Evolutionary conservation across 2,797 vertebrate genomes (phyloP).

Genomic region (Danio kyathit): DNA sequence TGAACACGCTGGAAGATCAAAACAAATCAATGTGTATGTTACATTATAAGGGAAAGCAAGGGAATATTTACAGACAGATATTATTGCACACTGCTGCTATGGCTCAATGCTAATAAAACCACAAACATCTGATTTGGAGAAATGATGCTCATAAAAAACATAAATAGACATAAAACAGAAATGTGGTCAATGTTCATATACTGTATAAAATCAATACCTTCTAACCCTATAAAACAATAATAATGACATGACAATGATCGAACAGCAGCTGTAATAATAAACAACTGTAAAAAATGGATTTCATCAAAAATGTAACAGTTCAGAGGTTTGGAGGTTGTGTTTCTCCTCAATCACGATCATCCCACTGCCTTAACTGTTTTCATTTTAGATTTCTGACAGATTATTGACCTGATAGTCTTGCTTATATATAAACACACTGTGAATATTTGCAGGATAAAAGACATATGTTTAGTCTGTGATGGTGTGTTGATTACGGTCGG

Average conservation of each 20-base stretch:
- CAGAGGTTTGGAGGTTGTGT: constrained; percentile 17
- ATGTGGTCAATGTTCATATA: not conserved
- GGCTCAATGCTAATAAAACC: not conserved
- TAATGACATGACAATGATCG: not conserved
- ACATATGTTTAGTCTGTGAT: not conserved
- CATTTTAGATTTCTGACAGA: not conserved
- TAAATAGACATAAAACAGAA: not conserved
- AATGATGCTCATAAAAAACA: not conserved
- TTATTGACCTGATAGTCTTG: not conserved
- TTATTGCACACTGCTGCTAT: constrained; percentile 4
- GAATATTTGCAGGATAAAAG: not conserved
- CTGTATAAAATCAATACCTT: not conserved
- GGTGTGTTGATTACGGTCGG: not conserved
- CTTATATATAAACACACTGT: not conserved
- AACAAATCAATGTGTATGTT: not conserved
- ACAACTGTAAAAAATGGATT: not conserved
- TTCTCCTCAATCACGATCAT: not conserved
- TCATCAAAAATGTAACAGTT: constrained; percentile 5
- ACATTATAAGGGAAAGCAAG: not conserved
- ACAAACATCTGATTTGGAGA: not conserved
- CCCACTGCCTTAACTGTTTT: no score
- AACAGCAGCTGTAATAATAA: not conserved
- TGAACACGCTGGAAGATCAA: not conserved
- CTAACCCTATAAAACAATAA: not conserved
- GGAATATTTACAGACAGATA: constrained; percentile 15